Evolutionary conservation across 2,888 invertebrate genomes (phyloP), one percentile per base, ranked within the genome.

Genomic region (Podotricha telesiphe): DNA sequence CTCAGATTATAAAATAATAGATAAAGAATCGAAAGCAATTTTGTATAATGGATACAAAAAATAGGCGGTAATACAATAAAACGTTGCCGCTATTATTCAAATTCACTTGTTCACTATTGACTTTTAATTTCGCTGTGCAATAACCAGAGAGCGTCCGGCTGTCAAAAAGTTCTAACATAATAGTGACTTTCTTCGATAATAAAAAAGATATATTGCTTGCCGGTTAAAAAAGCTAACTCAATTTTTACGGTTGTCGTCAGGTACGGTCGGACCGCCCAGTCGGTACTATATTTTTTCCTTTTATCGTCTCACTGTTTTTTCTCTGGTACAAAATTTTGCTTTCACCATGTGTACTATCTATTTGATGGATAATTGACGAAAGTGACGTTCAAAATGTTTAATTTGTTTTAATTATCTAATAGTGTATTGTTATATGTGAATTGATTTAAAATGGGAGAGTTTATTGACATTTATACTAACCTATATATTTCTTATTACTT

Each of bases 171-270:
- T 72, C 75, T 75, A 82, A 81, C 80, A 81, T 84, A 85, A 87
- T 83, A 80, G 84, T 80, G 82, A 90, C 90, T 90, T 91, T 90
- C 91, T 84, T 90, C 83, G 67, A 65, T 48, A 50, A 73, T 77
- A 83, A 82, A 82, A 84, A 83, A 76, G 77, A 79, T 78, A 81
- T 76, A 80, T 79, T 81, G 78, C 75, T 71, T 79, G 82, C 75
- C 76, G 65, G 76, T 73, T 76, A 79, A 85, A 89, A 89, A 89
- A 89, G 83, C 73, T 88, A 91, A 90, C 84, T 89, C 83, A 85
- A 91, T 90, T 91, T 88, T 86, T 82, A 87, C 86, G 89, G 80
- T 72, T 85, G 83, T 85, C 85, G 71, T 69, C 65, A 34, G 70
- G 59, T 65, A 28, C 64, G 28, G 47, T 28, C 59, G 42, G 63